These are phyloP conservation scores for Drosophila maculinotata DNA, from an alignment of 2,888 invertebrate species.

Conservation along the genomic window DNA sequence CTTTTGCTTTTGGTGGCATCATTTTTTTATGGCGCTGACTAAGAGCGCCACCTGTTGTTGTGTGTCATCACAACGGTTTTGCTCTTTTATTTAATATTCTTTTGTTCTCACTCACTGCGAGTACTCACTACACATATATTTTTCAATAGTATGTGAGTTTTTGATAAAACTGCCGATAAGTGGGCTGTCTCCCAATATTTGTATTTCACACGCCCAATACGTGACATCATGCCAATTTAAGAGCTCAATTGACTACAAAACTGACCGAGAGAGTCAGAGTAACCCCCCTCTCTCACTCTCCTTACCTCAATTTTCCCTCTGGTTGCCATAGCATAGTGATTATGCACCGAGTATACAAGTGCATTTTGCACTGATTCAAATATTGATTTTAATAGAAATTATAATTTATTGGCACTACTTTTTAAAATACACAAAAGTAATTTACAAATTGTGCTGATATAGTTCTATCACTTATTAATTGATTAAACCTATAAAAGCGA, in stretches of 20 bases:
- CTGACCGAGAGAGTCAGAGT: conserved; percentile 8
- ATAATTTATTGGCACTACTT: not conserved
- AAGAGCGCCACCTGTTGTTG: conserved; percentile 70
- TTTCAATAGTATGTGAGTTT: conserved; percentile 2
- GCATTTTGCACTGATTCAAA: conserved; percentile 1
- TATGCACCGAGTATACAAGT: conserved; percentile 1
- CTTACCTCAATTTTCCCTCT: not conserved
- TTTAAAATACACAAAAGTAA: not conserved
- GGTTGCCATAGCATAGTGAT: not conserved
- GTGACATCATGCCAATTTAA: conserved; percentile 67
- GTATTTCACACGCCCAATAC: conserved; percentile 42
- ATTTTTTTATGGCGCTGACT: conserved; percentile 46
- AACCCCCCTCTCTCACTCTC: not conserved
- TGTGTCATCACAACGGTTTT: conserved; percentile 52
- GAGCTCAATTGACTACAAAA: conserved; percentile 49
- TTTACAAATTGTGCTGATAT: not conserved
- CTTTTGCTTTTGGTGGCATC: conserved; percentile 6
- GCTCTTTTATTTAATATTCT: conserved; percentile 20
- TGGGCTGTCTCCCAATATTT: conserved; percentile 3
- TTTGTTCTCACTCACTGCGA: conserved; percentile 1
- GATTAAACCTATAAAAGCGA: conserved; percentile 3
- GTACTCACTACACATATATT: conserved; percentile 4
- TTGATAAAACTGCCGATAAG: conserved; percentile 54
- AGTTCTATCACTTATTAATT: conserved; percentile 11
- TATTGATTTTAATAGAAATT: conserved; percentile 14